Evolutionary conservation across 1,140 invertebrate genomes (phyloP).

Genomic region (Hydropsyche tenuis): DNA sequence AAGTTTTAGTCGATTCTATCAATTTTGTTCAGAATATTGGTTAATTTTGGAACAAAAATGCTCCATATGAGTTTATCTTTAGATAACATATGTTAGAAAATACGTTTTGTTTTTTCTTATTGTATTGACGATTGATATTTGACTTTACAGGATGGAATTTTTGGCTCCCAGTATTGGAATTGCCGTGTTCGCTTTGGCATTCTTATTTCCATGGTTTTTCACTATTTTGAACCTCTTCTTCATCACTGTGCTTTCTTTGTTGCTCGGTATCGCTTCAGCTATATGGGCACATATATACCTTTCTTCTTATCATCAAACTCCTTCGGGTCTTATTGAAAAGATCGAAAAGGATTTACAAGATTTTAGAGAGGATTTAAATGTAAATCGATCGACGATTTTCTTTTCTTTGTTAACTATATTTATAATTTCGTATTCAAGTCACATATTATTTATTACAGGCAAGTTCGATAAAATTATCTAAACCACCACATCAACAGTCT

Average conservation of each 20-base stretch:
- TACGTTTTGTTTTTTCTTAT: no score
- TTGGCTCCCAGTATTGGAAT: slow-evolving; percentile 38
- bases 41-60: no score
- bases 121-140: background rate
- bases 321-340: slow-evolving; percentile 57
- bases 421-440: background rate
- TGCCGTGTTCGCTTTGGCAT: slow-evolving; percentile 38
- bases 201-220: slow-evolving; percentile 47
- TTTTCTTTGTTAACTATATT: background rate
- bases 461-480: slow-evolving; percentile 37
- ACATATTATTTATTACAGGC: slow-evolving; percentile 33
- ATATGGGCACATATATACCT: slow-evolving; percentile 59
- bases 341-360: slow-evolving; percentile 58
- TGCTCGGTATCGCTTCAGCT: slow-evolving; percentile 41
- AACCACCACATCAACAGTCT: slow-evolving; percentile 55
- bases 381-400: slow-evolving; percentile 45
- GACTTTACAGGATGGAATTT: slow-evolving; percentile 44
- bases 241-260: slow-evolving; percentile 38
- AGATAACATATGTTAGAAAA: no score
- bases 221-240: slow-evolving; percentile 34
- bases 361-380: slow-evolving; percentile 56
- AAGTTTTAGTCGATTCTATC: no score
- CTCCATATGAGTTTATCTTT: no score
- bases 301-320: slow-evolving; percentile 60
- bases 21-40: no score